Percentiles rank a stretch among this genome's conserved stretches.
Conservation (phyloP, 2,888 invertebrate genomes). For the Ochropacha duplaris region DNA sequence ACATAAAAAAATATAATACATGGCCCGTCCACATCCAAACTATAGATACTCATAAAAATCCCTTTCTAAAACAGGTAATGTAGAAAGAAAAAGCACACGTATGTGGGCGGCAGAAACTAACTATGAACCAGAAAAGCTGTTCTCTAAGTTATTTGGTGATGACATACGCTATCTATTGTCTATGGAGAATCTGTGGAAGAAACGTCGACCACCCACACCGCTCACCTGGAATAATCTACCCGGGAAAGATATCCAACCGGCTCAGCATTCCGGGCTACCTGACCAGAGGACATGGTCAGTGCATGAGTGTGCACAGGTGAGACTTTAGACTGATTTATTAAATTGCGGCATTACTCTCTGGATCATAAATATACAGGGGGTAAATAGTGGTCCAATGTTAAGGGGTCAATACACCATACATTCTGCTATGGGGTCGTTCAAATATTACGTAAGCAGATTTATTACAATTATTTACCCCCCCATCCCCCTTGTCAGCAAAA, state of each 20-base stretch:
- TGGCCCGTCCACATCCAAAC: too few relatives aligned
- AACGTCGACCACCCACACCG: conserved; percentile 92
- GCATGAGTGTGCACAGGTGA: conserved; percentile 86
- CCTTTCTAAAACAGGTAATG: conserved; percentile 42
- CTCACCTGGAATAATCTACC: conserved; percentile 87
- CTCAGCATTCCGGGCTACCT: conserved; percentile 79
- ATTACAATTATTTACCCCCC: too few relatives aligned
- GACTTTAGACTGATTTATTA: neutral
- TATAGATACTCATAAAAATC: neutral
- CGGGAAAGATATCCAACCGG: conserved; percentile 74
- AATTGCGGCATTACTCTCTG: too few relatives aligned
- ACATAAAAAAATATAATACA: too few relatives aligned
- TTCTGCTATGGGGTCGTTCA: too few relatives aligned
- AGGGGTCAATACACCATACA: too few relatives aligned
- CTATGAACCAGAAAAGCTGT: conserved; percentile 93
- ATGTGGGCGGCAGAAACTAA: conserved; percentile 93
- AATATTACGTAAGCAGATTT: too few relatives aligned
- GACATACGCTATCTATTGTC: conserved; percentile 97
- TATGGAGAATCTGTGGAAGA: conserved; percentile 98
- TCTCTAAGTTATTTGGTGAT: conserved; percentile 95
- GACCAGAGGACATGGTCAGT: conserved; percentile 92
- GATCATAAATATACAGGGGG: too few relatives aligned
- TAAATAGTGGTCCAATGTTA: too few relatives aligned
- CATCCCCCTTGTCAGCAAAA: too few relatives aligned
- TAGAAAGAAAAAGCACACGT: conserved; percentile 88